Percentiles rank a stretch among this genome's conserved stretches.
phyloP scores from a whole-genome alignment of 2,888 invertebrate genomes.

The Tipula unca region DNA sequence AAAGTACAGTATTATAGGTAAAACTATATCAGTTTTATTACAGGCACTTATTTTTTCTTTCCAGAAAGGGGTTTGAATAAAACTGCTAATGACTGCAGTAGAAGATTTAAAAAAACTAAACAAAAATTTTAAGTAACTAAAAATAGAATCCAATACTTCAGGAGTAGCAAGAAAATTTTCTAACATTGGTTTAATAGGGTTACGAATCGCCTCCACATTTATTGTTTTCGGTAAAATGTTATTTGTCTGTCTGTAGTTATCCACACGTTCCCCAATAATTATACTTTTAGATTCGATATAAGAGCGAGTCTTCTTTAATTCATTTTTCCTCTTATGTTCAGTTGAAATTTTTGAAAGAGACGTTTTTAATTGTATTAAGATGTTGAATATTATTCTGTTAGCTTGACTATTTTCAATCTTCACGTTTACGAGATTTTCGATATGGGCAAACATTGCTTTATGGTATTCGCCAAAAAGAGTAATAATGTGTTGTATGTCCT shows the following conservation, averaged over 20 bases:
- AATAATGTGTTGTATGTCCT: too few relatives aligned
- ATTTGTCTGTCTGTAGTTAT: neutral
- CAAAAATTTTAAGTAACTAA: neutral
- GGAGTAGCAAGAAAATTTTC: neutral
- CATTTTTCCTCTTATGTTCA: neutral
- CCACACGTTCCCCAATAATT: slow-evolving; percentile 4
- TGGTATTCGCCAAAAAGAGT: too few relatives aligned
- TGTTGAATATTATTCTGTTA: too few relatives aligned
- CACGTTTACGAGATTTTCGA: too few relatives aligned
- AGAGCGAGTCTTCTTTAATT: neutral
- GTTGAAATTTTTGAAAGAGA: neutral
- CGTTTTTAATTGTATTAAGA: neutral
- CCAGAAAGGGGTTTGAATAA: slow-evolving; percentile 14
- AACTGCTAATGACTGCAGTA: neutral
- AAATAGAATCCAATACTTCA: neutral
- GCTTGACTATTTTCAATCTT: too few relatives aligned
- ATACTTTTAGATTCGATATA: neutral
- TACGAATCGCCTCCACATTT: neutral
- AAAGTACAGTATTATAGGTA: slow-evolving; percentile 21
- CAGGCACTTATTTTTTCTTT: neutral
- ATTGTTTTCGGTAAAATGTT: neutral
- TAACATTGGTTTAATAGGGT: neutral
- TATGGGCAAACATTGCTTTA: too few relatives aligned
- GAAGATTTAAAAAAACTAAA: too few relatives aligned
- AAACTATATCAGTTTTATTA: neutral